Percentiles rank a stretch among this genome's conserved stretches.
phyloP scores from a whole-genome alignment of 2,888 invertebrate species.

The Gibbula magus region DNA sequence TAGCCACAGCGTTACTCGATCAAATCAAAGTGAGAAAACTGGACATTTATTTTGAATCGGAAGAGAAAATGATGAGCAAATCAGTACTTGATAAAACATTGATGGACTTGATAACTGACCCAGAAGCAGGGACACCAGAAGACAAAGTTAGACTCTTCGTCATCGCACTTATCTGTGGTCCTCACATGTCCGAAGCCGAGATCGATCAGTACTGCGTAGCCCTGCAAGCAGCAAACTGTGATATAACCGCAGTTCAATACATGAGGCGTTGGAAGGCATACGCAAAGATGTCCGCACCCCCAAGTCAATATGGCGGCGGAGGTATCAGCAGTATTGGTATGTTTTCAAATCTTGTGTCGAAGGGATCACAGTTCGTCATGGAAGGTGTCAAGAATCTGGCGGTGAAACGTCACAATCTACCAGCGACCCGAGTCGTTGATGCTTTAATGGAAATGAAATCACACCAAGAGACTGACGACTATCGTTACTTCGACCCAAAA shows the following conservation, averaged over 20 bases:
- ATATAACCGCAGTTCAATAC: slow-evolving; percentile 89
- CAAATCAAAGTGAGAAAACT: slow-evolving; percentile 86
- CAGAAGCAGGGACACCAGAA: slow-evolving; percentile 89
- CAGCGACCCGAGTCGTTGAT: slow-evolving; percentile 94
- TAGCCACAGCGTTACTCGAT: slow-evolving; percentile 85
- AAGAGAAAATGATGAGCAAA: slow-evolving; percentile 94
- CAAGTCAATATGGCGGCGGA: slow-evolving; percentile 84
- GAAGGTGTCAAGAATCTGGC: slow-evolving; percentile 99
- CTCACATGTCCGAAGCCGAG: slow-evolving; percentile 87
- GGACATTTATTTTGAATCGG: slow-evolving; percentile 97
- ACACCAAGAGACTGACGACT: slow-evolving; percentile 88
- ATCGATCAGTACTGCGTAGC: slow-evolving; percentile 89
- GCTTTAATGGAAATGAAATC: slow-evolving; percentile 88
- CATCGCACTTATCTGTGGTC: slow-evolving; percentile 89
- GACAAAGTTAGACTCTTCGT: slow-evolving; percentile 95
- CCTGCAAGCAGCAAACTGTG: slow-evolving; percentile 87
- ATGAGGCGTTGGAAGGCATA: slow-evolving; percentile 95
- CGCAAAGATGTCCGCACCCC: slow-evolving; percentile 84
- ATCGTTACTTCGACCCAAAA: slow-evolving; percentile 96
- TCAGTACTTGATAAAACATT: slow-evolving; percentile 83
- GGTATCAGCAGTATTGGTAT: slow-evolving; percentile 96
- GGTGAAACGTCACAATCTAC: slow-evolving; percentile 96
- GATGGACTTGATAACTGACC: slow-evolving; percentile 90
- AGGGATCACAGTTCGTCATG: slow-evolving; percentile 98
- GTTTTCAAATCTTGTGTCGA: slow-evolving; percentile 97